Base-by-base conservation (phyloP, 2,113 vertebrate species). In the Mirza zaza region DNA sequence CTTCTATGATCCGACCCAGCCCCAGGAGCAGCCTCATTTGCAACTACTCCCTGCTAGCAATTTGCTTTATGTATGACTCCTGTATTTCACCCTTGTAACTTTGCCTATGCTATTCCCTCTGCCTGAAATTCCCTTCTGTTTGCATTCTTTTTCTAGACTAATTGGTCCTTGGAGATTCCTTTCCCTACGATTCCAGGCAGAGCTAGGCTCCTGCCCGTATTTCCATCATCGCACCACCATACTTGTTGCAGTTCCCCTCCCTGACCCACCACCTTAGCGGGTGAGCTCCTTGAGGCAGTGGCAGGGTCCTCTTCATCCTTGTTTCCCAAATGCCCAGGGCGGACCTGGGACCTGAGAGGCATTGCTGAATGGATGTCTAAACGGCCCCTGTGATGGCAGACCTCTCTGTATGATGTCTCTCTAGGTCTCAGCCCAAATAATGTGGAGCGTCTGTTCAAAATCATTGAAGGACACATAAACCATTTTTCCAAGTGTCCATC, bases 1-100 rank as follows among this genome's bases (percentile, higher is more conserved):
- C 27, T 11, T 9, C 63, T 32, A 2, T 32, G 21, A 4, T 13
- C 21, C 1, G 0, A 20, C 14, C 45, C 59, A 13, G 0, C 23
- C n/a, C 52, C 87, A 50, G 42, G n/a, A 12, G 8, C 29, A 1
- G 0, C 32, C 63, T 61, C 14, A 0, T 23, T 21, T 3, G 2
- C 15, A 20, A 8, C 20, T 14, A 25, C 12, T 39, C 18, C 27
- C 48, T 45, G 10, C 67, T 55, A 20, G 10, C 12, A 1, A 39
- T 68, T 81, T 42, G 65, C 50, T 68, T 36, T 86, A 23, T n/a
- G 3, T n/a, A 15, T 20, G 20, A 3, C 48, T 10, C 29, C 21
- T 2, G 0, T 15, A 14, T 34, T n/a, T 61, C 14, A 23, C 15
- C 29, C 27, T 70, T 14, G 14, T 11, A 10, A 15, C 13, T 59